phyloP scores from a whole-genome alignment of 37 sponge, comb jelly and placozoan genomes.

The Sycon ciliatum region DNA sequence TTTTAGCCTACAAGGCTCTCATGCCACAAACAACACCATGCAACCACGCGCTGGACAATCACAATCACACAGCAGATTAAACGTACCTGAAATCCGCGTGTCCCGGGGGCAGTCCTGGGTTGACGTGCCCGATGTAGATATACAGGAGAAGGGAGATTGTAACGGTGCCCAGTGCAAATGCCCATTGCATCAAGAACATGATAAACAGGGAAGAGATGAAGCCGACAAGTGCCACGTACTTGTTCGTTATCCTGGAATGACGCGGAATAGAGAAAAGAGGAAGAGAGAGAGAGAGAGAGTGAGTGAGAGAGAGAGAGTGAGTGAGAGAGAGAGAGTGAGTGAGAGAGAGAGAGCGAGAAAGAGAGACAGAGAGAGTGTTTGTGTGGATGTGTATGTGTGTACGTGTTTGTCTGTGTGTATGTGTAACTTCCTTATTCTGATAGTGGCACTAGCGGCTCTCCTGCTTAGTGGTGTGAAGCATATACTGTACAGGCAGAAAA shows the following conservation, averaged over 20 bases:
- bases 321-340: neutral
- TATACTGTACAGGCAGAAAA: no score
- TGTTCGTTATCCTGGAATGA: slow-evolving; percentile 62
- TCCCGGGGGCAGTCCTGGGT: slow-evolving; percentile 35
- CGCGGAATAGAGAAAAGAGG: no score
- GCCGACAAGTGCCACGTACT: slow-evolving; percentile 46
- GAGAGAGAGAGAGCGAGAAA: no score
- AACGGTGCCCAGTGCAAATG: slow-evolving; percentile 21
- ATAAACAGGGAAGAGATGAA: slow-evolving; percentile 5
- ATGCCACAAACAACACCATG: neutral
- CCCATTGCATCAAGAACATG: slow-evolving; percentile 40
- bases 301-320: neutral
- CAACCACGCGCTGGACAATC: neutral
- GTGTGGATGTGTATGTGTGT: no score
- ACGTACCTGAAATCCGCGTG: neutral
- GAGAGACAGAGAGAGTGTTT: no score
- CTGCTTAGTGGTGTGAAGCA: no score
- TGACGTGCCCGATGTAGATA: slow-evolving; percentile 35
- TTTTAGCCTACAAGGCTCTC: neutral
- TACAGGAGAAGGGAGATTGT: slow-evolving; percentile 25
- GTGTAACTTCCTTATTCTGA: neutral
- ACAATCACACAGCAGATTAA: neutral
- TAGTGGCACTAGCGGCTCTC: neutral
- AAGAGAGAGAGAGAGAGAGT: neutral
- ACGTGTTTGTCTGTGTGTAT: no score